phyloP scores from a whole-genome alignment of 2,113 vertebrate genomes.

The Xiphias gladius region DNA sequence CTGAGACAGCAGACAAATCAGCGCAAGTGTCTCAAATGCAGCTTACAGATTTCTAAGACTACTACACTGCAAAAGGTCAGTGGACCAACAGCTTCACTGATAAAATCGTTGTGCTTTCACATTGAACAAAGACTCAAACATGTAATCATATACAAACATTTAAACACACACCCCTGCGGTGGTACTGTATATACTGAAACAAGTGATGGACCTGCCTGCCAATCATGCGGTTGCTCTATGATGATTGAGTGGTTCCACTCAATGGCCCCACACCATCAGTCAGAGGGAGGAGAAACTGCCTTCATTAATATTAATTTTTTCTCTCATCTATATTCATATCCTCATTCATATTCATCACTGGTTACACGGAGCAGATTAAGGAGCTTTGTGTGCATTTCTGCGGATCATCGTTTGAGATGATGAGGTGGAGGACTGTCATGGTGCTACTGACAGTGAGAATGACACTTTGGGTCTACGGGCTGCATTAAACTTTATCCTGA shows the following conservation, averaged over 20 bases:
- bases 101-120: not conserved
- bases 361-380: conserved; percentile 65
- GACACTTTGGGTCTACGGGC: not conserved
- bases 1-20: conserved; percentile 17
- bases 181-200: conserved; percentile 3
- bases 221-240: conserved; percentile 44
- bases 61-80: not conserved
- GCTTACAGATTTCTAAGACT: not conserved
- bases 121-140: not conserved
- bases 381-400: conserved; percentile 60
- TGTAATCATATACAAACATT: not conserved
- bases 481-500: not conserved
- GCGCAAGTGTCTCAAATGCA: conserved; percentile 6
- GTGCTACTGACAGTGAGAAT: conserved; percentile 3
- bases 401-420: conserved; percentile 48
- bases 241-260: conserved; percentile 71
- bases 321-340: conserved; percentile 74
- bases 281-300: conserved; percentile 57
- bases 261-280: conserved; percentile 56
- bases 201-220: conserved; percentile 41
- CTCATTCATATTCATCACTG: conserved; percentile 76
- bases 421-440: conserved; percentile 14
- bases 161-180: not conserved
- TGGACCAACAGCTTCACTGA: not conserved
- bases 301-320: conserved; percentile 75